phyloP scores from a whole-genome alignment of 2,113 vertebrate species.

The Danionella cerebrum region DNA sequence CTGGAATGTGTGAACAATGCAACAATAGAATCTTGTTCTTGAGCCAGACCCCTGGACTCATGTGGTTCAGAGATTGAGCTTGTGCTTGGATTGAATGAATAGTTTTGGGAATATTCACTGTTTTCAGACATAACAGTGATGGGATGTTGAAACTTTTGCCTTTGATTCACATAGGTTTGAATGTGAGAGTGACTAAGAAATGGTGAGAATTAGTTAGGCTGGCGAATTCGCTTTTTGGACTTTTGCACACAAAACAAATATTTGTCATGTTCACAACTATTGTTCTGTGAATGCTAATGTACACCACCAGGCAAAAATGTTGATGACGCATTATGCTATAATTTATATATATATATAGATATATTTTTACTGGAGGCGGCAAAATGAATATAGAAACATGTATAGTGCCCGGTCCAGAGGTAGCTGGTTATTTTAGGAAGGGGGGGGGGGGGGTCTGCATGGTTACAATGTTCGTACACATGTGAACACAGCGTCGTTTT shows the following conservation, averaged over 20 bases:
- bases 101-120: conserved; percentile 49
- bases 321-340: too few species aligned
- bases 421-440: too few species aligned
- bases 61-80: conserved; percentile 52
- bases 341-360: too few species aligned
- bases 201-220: neutral
- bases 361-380: too few species aligned
- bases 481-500: too few species aligned
- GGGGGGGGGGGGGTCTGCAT: too few species aligned
- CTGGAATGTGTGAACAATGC: conserved; percentile 79
- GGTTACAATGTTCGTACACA: too few species aligned
- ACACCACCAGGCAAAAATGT: too few species aligned
- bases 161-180: conserved; percentile 11
- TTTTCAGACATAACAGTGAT: conserved; percentile 54
- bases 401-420: too few species aligned
- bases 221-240: neutral
- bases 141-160: conserved; percentile 17
- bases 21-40: conserved; percentile 63
- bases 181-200: neutral
- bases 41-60: conserved; percentile 50
- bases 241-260: too few species aligned
- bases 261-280: neutral
- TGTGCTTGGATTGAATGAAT: conserved; percentile 49
- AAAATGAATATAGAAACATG: too few species aligned
- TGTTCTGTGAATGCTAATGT: too few species aligned